Evolutionary conservation across 2,888 invertebrate species (phyloP).

Genomic region (Sarcophaga subvicina): DNA sequence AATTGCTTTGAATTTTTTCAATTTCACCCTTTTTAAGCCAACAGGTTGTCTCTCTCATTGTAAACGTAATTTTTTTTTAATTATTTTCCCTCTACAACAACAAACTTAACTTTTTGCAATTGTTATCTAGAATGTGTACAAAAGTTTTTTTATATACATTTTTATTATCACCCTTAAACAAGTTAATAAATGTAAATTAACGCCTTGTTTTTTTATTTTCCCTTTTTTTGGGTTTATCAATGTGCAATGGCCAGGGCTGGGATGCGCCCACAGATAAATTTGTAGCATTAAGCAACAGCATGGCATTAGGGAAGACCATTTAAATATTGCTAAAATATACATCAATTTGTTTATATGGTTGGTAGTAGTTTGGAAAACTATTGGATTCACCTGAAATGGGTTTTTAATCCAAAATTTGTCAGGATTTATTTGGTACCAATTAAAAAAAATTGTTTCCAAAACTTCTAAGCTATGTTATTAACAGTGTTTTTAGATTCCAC

Average conservation of each 20-base stretch:
- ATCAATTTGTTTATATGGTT: no score
- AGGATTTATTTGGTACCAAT: no score
- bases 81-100: background rate
- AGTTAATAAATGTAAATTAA: conserved; percentile 79
- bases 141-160: conserved; percentile 66
- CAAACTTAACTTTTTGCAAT: conserved; percentile 54
- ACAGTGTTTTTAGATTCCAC: no score
- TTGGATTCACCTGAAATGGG: no score
- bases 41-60: conserved; percentile 52
- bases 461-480: no score
- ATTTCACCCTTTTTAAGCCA: conserved; percentile 19
- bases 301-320: conserved; percentile 18
- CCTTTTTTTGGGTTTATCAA: background rate
- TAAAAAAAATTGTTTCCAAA: no score
- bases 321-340: background rate
- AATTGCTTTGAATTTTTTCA: background rate
- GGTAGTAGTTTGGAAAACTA: no score
- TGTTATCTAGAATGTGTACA: conserved; percentile 51
- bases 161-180: conserved; percentile 72
- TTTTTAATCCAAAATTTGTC: no score
- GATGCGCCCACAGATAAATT: background rate
- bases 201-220: conserved; percentile 62
- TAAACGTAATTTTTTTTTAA: no score
- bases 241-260: background rate
- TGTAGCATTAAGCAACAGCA: conserved; percentile 49